Percentiles rank a stretch among this genome's conserved stretches.
Evolutionary conservation across 2,113 vertebrate genomes (phyloP).

Genomic region (Callospermophilus lateralis): DNA sequence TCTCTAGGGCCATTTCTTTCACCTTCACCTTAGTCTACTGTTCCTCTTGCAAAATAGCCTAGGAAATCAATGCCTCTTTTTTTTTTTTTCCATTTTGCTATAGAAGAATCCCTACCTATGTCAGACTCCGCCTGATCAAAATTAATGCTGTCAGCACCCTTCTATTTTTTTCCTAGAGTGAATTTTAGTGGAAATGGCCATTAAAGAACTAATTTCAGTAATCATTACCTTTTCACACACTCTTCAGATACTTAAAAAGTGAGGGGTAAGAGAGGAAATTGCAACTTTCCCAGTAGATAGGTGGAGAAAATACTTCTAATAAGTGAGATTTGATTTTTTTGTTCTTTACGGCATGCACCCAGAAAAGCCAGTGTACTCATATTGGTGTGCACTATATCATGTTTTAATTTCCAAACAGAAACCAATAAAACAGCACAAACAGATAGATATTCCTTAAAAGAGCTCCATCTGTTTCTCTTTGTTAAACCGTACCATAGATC

Average conservation of each 20-base stretch:
- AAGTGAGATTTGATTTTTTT: not conserved
- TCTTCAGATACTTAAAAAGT: not conserved
- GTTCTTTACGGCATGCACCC: not conserved
- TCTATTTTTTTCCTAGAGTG: not conserved
- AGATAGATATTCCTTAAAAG: not conserved
- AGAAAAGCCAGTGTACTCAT: not conserved
- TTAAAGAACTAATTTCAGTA: not conserved
- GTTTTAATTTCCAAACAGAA: not conserved
- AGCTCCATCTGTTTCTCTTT: not conserved
- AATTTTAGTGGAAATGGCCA: not conserved
- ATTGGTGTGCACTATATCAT: accelerated
- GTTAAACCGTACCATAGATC: not conserved
- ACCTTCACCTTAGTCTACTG: not conserved
- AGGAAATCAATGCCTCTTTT: not conserved
- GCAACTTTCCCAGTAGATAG: not conserved
- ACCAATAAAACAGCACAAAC: not conserved
- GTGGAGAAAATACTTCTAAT: not conserved
- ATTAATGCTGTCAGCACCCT: not conserved
- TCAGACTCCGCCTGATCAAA: not conserved
- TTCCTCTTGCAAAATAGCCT: not conserved
- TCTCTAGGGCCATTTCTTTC: not conserved
- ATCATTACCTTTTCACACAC: not conserved
- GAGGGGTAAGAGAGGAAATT: not conserved
- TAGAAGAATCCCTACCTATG: not conserved
- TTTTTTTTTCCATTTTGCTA: not conserved